Base-by-base conservation (phyloP, 2,888 invertebrate genomes). In the Cheilosia urbana region DNA sequence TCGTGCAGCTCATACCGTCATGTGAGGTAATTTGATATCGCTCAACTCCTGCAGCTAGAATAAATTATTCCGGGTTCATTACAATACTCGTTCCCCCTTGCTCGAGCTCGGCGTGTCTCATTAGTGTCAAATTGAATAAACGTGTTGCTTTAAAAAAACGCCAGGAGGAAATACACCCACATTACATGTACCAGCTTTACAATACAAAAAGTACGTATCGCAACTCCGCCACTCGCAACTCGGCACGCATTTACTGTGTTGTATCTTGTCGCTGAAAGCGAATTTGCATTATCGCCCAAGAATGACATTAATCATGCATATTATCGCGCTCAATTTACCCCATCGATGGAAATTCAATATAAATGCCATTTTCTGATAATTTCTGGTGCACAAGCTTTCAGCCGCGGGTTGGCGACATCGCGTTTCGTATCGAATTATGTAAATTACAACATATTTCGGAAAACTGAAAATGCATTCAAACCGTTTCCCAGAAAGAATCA, bases 271-370 rank as follows among this genome's bases (percentile, higher is more conserved):
- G 65, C 49, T 66, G 75, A 81, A 81, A 81, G 68, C 71, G 76
- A 72, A 71, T 81, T 85, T 81, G 58, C 49, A 85, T 81, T 81
- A 85, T 81, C 76, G 57, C 72, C 62, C 63, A 85, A 77, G 80
- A 85, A 85, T 81, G 81, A 85, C 85, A 85, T 81, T 85, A 85
- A 85, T 85, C 85, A 85, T 81, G 81, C 81, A 81, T 81, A 85
- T 85, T 81, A 85, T 77, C 66, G 30, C 80, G 68, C 85, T 77
- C 85, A 85, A 85, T 85, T 85, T 81, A 68, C 80, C 62, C 68
- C 40, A 47, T 65, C 81, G 34, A 81, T 76, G 81, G 53, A 69
- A 81, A 85, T 85, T 72, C 71, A 85, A 85, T 81, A 77, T 57
- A 79, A 75, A 62, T 75, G 55, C 65, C 19, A 45, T 73, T 83